These are phyloP conservation scores for Noctua fimbriata DNA, from an alignment of 2,888 invertebrate genomes.

Conservation along the genomic window DNA sequence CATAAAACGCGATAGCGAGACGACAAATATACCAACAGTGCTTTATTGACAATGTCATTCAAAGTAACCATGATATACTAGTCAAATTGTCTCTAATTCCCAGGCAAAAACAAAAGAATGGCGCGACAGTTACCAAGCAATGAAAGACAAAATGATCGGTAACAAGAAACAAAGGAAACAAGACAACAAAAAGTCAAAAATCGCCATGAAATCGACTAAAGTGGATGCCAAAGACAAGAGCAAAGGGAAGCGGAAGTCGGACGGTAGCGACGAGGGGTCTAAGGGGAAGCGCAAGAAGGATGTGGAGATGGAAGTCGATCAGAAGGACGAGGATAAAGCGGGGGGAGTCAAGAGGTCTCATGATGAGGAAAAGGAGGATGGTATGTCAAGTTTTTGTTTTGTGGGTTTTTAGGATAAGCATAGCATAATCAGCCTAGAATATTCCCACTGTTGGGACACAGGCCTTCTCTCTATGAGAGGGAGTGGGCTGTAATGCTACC, in stretches of 20 bases:
- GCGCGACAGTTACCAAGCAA: slow-evolving; percentile 84
- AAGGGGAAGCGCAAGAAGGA: slow-evolving; percentile 71
- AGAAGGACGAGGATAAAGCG: slow-evolving; percentile 61
- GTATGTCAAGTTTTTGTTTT: slow-evolving; percentile 52
- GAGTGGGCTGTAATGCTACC: no score
- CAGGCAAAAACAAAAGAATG: slow-evolving; percentile 84
- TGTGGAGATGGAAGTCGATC: slow-evolving; percentile 67
- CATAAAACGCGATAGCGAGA: no score
- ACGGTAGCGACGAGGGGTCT: slow-evolving; percentile 74
- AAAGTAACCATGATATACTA: background rate
- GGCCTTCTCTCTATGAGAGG: background rate
- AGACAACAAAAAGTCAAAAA: slow-evolving; percentile 79
- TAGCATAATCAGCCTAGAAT: background rate
- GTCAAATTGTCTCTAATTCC: slow-evolving; percentile 22
- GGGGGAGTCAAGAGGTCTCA: slow-evolving; percentile 81
- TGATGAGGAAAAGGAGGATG: slow-evolving; percentile 70
- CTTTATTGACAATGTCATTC: background rate
- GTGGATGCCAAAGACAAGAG: slow-evolving; percentile 77
- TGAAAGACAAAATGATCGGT: slow-evolving; percentile 86
- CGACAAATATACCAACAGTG: no score
- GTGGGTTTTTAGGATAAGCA: background rate
- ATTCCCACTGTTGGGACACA: background rate
- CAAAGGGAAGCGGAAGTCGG: slow-evolving; percentile 82
- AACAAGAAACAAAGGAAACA: slow-evolving; percentile 81
- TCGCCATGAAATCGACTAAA: slow-evolving; percentile 76